A percentile compares a stretch with the other conserved stretches of the same genome.
Evolutionary conservation across 2,888 invertebrate genomes (phyloP).

Genomic region (Xanthia togata): DNA sequence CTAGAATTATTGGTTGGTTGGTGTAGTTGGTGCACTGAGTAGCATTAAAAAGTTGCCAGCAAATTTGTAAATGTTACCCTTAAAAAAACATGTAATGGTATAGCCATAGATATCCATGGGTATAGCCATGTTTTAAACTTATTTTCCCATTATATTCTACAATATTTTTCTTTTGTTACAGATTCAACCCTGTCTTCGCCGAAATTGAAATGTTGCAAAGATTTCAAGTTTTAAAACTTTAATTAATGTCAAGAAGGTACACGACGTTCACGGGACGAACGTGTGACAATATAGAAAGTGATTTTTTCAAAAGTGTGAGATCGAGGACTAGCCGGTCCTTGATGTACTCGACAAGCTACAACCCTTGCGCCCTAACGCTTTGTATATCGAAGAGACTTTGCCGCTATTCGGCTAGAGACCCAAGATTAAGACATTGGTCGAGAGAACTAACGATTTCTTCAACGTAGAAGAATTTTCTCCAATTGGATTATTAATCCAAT

Average conservation of each 20-base stretch:
- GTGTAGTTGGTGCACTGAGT: not conserved
- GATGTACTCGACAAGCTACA: slow-evolving; percentile 89
- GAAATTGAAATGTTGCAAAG: slow-evolving; percentile 84
- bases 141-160: not conserved
- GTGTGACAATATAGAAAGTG: slow-evolving; percentile 84
- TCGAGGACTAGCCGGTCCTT: slow-evolving; percentile 90
- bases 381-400: slow-evolving; percentile 87
- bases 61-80: not conserved
- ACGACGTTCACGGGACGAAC: slow-evolving; percentile 78
- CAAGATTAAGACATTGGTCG: slow-evolving; percentile 91
- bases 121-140: slow-evolving; percentile 3
- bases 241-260: slow-evolving; percentile 86
- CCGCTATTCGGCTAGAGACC: slow-evolving; percentile 90
- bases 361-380: slow-evolving; percentile 88
- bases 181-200: slow-evolving; percentile 74
- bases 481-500: slow-evolving; percentile 80
- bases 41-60: not conserved
- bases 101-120: no score
- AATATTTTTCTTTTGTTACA: slow-evolving; percentile 82
- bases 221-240: slow-evolving; percentile 81
- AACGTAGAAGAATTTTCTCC: slow-evolving; percentile 78
- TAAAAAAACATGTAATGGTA: no score
- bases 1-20: not conserved
- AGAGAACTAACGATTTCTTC: slow-evolving; percentile 85
- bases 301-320: slow-evolving; percentile 84